Evolutionary conservation across 1,140 invertebrate species (phyloP), one percentile per base, ranked within the genome.

Genomic region (Agraylea sexmaculata): DNA sequence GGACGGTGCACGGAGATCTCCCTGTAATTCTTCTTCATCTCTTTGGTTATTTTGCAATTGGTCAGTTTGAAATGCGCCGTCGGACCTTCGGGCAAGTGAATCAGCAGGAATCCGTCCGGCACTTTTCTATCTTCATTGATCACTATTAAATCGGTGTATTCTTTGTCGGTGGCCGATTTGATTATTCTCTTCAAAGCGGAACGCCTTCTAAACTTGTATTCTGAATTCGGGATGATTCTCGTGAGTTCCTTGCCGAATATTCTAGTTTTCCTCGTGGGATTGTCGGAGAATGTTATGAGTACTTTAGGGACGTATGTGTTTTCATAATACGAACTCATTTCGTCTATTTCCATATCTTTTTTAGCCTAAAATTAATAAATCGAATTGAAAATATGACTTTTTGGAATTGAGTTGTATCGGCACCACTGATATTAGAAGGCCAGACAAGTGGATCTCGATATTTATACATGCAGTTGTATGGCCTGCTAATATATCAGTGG

Each of bases 11-110:
- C 65, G 4, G 80, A 85, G 42, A 91, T 83, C 61, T 87, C 80
- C 55, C 78, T 80, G 53, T 83, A 77, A 54, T 73, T 75, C 42
- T 78, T 75, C 47, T 77, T 71, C 18, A 90, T 68, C 53, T 89
- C 84, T 40, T 80, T 76, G 2, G 84, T 87, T 40, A 87, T 73
- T 62, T 80, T 83, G 5, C 87, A 82, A 60, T 87, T 89, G 42
- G 77, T 83, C 1, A 81, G 48, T 54, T 77, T 77, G 46, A 83
- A 96, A 56, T 90, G 75, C 12, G 92, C 89, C 0, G 95, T 98
- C 2, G 95, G 95, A 2, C 95, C 95, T 53, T 90, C 75, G 1
- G 95, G 95, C 41, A 99, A 69, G 67, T 98, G 93, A 49, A 90
- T 81, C 1, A 99, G 64, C 16, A 97, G 60, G 53, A 98, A 69